These are phyloP conservation scores for Iselma pallidipennis DNA, from an alignment of 2,888 invertebrate species.

Conservation along the genomic window DNA sequence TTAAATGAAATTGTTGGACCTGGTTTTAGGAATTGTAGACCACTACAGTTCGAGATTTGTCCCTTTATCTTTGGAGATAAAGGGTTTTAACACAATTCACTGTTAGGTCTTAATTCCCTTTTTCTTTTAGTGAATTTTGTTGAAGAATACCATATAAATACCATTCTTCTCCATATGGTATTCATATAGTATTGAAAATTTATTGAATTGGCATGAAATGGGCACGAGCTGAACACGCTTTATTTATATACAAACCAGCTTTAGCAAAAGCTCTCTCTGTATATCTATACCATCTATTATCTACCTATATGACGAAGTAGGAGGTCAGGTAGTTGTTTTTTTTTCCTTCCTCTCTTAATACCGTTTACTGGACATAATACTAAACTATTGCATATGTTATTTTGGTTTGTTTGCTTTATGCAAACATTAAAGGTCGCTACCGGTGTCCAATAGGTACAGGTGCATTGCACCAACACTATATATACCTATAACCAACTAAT, in stretches of 20 bases:
- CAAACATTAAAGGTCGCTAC: conserved; percentile 22
- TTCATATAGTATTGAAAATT: too few relatives aligned
- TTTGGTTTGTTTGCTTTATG: conserved; percentile 15
- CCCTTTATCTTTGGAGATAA: too few relatives aligned
- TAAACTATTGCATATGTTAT: conserved; percentile 9
- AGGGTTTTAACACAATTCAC: too few relatives aligned
- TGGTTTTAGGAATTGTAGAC: too few relatives aligned
- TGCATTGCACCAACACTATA: conserved; percentile 14
- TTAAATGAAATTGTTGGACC: too few relatives aligned
- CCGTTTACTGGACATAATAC: conserved; percentile 8
- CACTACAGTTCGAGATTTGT: too few relatives aligned
- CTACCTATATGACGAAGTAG: neutral
- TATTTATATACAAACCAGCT: neutral
- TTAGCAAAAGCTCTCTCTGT: neutral
- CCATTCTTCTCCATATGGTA: too few relatives aligned
- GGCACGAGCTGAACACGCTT: neutral
- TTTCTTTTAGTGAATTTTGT: too few relatives aligned
- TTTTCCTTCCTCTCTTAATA: neutral
- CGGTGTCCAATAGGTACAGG: conserved; percentile 10
- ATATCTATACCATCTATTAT: neutral
- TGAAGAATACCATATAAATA: too few relatives aligned
- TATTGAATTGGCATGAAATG: too few relatives aligned
- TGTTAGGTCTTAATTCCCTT: too few relatives aligned
- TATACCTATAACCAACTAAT: too few relatives aligned
- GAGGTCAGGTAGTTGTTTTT: conserved; percentile 4